A percentile compares a stretch with the other conserved stretches of the same genome.
These are phyloP conservation scores for Eulithis prunata DNA, from an alignment of 2,888 invertebrate species.

Conservation along the genomic window DNA sequence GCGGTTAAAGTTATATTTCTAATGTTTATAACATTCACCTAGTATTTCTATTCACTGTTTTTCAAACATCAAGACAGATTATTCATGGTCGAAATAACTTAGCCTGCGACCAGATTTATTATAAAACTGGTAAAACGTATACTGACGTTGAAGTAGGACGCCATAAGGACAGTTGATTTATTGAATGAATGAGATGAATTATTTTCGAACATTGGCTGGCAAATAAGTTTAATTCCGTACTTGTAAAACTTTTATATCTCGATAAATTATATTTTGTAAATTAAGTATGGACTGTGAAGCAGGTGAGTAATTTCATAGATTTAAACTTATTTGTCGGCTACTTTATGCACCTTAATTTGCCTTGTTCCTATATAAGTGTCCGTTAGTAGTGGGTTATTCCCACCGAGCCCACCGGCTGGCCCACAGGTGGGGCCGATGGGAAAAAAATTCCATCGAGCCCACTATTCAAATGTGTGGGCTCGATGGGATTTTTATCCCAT, in stretches of 20 bases:
- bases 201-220: background rate
- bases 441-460: too few species aligned
- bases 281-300: too few species aligned
- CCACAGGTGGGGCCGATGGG: too few species aligned
- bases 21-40: constrained; percentile 73
- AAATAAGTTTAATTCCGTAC: background rate
- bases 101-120: background rate
- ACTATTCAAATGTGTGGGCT: too few species aligned
- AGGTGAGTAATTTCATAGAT: too few species aligned
- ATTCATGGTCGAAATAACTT: constrained; percentile 14
- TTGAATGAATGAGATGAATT: constrained; percentile 3
- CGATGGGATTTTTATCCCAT: too few species aligned
- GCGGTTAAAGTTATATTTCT: constrained; percentile 58
- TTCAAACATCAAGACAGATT: constrained; percentile 47
- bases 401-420: too few species aligned
- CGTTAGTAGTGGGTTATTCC: too few species aligned
- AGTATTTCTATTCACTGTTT: constrained; percentile 54
- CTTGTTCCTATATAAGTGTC: too few species aligned
- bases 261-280: too few species aligned
- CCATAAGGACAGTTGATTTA: constrained; percentile 1
- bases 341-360: too few species aligned
- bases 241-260: too few species aligned
- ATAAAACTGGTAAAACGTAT: constrained; percentile 13
- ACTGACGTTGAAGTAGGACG: constrained; percentile 4
- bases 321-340: background rate